Evolutionary conservation across 1,140 invertebrate species (phyloP).

Genomic region (Pseudomyrmex concolor): DNA sequence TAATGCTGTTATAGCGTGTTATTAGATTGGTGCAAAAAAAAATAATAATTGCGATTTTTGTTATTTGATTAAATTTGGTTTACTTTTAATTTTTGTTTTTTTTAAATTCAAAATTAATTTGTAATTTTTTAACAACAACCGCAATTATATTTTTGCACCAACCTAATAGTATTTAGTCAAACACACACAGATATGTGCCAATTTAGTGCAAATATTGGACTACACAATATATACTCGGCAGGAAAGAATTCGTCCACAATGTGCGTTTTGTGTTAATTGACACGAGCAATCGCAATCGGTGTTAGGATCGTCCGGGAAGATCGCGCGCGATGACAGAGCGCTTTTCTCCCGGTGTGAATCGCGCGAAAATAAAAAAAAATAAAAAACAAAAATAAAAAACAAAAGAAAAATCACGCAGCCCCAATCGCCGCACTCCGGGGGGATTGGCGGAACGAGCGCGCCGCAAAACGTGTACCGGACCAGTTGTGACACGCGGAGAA

Average conservation of each 20-base stretch:
- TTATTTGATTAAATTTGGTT: too few relatives aligned
- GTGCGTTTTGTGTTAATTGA: constrained; percentile 17
- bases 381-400: constrained; percentile 21
- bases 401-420: constrained; percentile 33
- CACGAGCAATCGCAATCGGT: not conserved
- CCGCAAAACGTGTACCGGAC: constrained; percentile 63
- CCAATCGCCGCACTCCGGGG: constrained; percentile 14
- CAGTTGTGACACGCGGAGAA: constrained; percentile 72
- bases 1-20: too few relatives aligned
- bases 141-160: too few relatives aligned
- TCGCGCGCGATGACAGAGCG: constrained; percentile 26
- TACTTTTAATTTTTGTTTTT: too few relatives aligned
- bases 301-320: not conserved
- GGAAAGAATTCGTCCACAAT: not conserved
- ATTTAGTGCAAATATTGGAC: too few relatives aligned
- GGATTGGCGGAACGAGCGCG: constrained; percentile 57
- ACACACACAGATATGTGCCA: too few relatives aligned
- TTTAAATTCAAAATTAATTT: too few relatives aligned
- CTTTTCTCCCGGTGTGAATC: constrained; percentile 41
- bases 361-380: constrained; percentile 12
- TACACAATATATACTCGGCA: not conserved
- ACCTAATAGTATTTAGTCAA: too few relatives aligned
- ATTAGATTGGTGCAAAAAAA: too few relatives aligned
- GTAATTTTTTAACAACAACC: too few relatives aligned
- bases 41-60: too few relatives aligned